Conservation (phyloP, 2,888 invertebrate species). For the Synergus itoensis region DNA sequence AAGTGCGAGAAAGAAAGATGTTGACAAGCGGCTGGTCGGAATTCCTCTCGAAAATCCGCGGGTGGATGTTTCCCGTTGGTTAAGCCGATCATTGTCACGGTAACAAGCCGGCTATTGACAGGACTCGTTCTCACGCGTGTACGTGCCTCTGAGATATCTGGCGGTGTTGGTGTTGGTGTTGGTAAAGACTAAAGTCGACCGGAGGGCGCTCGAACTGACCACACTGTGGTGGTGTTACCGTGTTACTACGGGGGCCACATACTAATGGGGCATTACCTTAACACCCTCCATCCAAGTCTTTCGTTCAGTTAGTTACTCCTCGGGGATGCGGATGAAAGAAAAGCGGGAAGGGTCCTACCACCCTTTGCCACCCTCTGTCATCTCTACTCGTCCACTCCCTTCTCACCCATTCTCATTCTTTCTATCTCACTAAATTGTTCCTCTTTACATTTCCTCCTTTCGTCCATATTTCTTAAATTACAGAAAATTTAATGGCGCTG, state of each 20-base stretch:
- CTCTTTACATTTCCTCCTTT: constrained; percentile 11
- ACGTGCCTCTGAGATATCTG: constrained; percentile 47
- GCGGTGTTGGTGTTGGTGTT: constrained; percentile 40
- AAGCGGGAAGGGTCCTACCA: constrained; percentile 36
- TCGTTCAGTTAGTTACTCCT: constrained; percentile 77
- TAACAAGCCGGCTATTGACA: constrained; percentile 76
- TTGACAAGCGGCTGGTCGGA: constrained; percentile 1
- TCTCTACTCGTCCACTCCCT: constrained; percentile 15
- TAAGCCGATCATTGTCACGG: constrained; percentile 76
- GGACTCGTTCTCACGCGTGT: constrained; percentile 64
- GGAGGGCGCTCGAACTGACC: constrained; percentile 60
- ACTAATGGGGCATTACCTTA: constrained; percentile 77
- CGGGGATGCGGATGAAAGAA: constrained; percentile 63
- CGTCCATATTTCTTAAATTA: background rate
- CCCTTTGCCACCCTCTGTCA: background rate
- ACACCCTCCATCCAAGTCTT: constrained; percentile 72
- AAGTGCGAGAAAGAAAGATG: background rate
- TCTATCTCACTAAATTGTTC: background rate
- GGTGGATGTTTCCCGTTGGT: constrained; percentile 74
- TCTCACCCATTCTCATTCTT: constrained; percentile 46
- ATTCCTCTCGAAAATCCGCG: constrained; percentile 49
- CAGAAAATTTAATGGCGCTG: too few species aligned
- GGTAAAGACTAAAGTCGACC: constrained; percentile 8
- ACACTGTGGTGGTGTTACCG: constrained; percentile 68
- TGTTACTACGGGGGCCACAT: constrained; percentile 74